Base-by-base conservation (phyloP, 2,797 vertebrate species). In the Pangasius macronema region DNA sequence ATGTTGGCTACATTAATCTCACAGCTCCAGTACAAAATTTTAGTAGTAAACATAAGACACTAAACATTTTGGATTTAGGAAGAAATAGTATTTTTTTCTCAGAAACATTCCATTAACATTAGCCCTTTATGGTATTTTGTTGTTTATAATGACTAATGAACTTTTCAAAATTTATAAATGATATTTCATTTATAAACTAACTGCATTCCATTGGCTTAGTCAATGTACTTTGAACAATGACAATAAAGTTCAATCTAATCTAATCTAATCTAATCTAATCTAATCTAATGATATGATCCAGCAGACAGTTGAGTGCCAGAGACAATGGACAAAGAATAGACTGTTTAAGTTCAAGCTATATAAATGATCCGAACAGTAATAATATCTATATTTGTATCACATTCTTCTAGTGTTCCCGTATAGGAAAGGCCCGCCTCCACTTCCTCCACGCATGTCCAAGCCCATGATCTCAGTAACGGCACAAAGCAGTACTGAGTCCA, bases 401-500 rank as follows among this genome's bases (percentile, higher is more conserved):
- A 89, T 94, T 83, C 86, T 80, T 91, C 82, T 84, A 99, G 98
- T 98, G 94, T 99, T 99, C 95, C 97, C 97, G 92, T 98, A 98
- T 94, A 95, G 97, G 94, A 99, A 99, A 96, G 97, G 96, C 92
- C 98, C 97, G 90, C 98, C 98, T 93, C 97, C 98, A 75, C 97
- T 99, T 90, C 99, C 98, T 73, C 96, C 97, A 93, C 98, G 97
- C 95, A 98, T 99, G 96, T 97, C 97, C 95, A 99, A 99, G 93
- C 98, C 99, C 92, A 97, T 98, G 89, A 98, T 99, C 91, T 98
- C 98, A 0, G 96, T 99, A 93, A 97, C 98, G 55, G 97, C 98
- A 68, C 99, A 99, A 95, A 99, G 99, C 96, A 99, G 98, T 96
- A 99, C 98, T 0, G 98, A 99, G 93, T 99, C 98, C 88, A 97